These are phyloP conservation scores for Galeruca laticollis DNA, from an alignment of 2,888 invertebrate genomes.

Conservation along the genomic window DNA sequence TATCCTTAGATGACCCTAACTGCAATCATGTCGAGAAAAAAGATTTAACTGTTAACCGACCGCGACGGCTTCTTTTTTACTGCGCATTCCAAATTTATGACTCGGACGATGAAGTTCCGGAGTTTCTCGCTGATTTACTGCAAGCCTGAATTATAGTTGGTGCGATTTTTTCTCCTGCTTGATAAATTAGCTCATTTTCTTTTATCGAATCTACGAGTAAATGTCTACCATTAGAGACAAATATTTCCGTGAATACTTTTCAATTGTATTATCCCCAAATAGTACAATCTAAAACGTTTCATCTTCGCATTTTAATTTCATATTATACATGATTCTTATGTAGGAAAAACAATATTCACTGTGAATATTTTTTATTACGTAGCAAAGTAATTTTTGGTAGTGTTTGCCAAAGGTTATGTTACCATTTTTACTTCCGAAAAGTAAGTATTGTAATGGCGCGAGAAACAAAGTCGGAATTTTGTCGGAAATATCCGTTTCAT, in stretches of 20 bases:
- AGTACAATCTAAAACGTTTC: neutral
- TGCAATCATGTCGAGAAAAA: slow-evolving; percentile 2
- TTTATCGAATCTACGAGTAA: slow-evolving; percentile 36
- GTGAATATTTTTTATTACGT: too few species aligned
- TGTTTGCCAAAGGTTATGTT: too few species aligned
- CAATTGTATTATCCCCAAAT: neutral
- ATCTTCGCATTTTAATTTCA: too few species aligned
- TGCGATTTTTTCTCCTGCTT: slow-evolving; percentile 33
- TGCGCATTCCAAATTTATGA: slow-evolving; percentile 34
- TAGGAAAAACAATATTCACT: too few species aligned
- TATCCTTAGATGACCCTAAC: slow-evolving; percentile 2
- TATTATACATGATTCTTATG: too few species aligned
- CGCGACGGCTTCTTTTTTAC: slow-evolving; percentile 21
- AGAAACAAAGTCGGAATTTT: too few species aligned
- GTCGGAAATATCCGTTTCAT: too few species aligned
- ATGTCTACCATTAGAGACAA: slow-evolving; percentile 21
- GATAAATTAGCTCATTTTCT: slow-evolving; percentile 37
- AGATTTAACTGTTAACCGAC: slow-evolving; percentile 22
- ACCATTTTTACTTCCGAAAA: too few species aligned
- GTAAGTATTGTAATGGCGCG: too few species aligned
- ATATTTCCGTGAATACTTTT: slow-evolving; percentile 21
- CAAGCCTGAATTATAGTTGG: slow-evolving; percentile 32
- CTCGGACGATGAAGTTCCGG: slow-evolving; percentile 38
- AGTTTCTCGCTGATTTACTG: slow-evolving; percentile 35
- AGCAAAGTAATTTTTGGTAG: too few species aligned